Base-by-base conservation (phyloP, 35 echinoderm and acorn worm genomes). In the Ptychodera flava region DNA sequence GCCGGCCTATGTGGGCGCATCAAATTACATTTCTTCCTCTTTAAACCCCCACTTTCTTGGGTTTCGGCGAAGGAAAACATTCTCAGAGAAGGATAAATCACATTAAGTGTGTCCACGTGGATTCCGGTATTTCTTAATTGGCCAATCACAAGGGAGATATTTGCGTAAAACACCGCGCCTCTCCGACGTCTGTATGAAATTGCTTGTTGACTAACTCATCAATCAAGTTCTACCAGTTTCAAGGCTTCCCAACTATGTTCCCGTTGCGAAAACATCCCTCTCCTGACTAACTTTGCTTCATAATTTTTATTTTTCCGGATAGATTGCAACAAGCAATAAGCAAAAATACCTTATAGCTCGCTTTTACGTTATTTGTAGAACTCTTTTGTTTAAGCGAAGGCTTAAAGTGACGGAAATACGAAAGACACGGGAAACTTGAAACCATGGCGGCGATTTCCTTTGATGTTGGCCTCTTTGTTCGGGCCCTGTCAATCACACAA, bases 401-500 rank as follows among this genome's bases (percentile, higher is more conserved):
- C n/a, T n/a, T n/a, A n/a, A n/a, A n/a, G n/a, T n/a, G n/a, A n/a
- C n/a, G n/a, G n/a, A n/a, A n/a, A n/a, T n/a, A n/a, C n/a, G 45
- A 6, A 64, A 36, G 16, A 83, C 32, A 36, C 29, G 28, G 86
- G 78, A 31, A 88, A 76, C 53, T 82, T 32, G 36, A 82, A 89
- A 89, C 78, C 78, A 38, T 32, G 36, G 79, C 87, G 87, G 86
- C 78, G 38, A 45, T 75, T 81, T 81, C 36, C 87, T 89, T 89
- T 89, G 87, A 89, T 82, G 79, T 89, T 45, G 15, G 45, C 33
- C 34, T 1, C 38, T 37, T 80, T 89, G 79, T 37, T 37, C 87
- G 78, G 79, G 78, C 86, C 86, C 86, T 88, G 86, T 88, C 86
- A 87, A 87, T 87, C 34, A 87, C 29, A 15, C 33, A 76, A 88